Base-by-base conservation (phyloP, 2,888 invertebrate species). In the Tuta absoluta region DNA sequence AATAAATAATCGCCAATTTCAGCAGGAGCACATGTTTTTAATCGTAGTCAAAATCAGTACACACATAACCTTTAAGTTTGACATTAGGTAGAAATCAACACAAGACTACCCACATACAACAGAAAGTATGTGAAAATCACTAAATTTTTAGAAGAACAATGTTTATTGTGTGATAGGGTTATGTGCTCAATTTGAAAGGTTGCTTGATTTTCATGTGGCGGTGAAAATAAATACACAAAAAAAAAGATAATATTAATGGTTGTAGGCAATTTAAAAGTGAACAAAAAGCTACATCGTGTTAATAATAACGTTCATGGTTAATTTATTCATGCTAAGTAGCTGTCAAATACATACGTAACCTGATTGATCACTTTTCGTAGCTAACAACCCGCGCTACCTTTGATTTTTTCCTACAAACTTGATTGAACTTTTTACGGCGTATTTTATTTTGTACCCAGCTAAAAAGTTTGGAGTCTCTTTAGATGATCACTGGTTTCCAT, bases 291-390 rank as follows among this genome's bases (percentile, higher is more conserved):
- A 12, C 12, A 51, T 10, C 23, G 0, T 51, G 51, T 51, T 23
- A 33, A 51, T 23, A 51, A 23, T 23, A 51, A 23, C n/a, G 23
- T 53, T 23, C 28, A 14, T 53, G 28, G 53, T 21, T 24, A 24
- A 28, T 53, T 21, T 12, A 19, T 21, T 23, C 53, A 21, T 69
- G 67, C 65, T 77, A 75, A 75, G 73, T 75, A 75, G 66, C 69
- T 75, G 80, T 77, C 77, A 75, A 74, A 80, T 68, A 61, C 74
- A 78, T 73, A 73, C 71, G 67, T 70, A 70, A 73, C 75, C 72
- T 71, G 65, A 51, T 60, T 66, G 69, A 78, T 80, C 74, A 66
- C 65, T 66, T 71, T 69, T 71, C 70, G 70, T 67, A 66, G 28
- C 61, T 49, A 21, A 21, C 19, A 49, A 21, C 49, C 49, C 21